phyloP scores from a whole-genome alignment of 2,797 vertebrate species.

The Aeoliscus strigatus region DNA sequence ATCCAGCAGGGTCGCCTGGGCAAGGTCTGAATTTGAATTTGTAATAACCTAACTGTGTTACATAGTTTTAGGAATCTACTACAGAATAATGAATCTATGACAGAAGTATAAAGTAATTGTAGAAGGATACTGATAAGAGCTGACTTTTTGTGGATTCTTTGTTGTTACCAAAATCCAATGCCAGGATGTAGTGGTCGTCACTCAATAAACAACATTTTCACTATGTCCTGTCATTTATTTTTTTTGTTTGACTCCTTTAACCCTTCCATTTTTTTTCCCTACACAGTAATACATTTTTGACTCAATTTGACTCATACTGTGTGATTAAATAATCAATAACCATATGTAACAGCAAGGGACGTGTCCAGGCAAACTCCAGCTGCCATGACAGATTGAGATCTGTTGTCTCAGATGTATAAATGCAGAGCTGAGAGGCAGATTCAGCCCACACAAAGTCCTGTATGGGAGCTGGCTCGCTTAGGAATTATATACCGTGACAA shows the following conservation, averaged over 20 bases:
- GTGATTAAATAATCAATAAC: constrained; percentile 63
- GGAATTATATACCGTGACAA: constrained; percentile 28
- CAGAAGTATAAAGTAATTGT: too few species aligned
- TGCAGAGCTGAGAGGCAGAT: constrained; percentile 23
- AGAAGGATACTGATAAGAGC: too few species aligned
- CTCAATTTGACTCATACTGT: constrained; percentile 53
- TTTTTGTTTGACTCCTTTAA: constrained; percentile 27
- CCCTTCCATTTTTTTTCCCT: constrained; percentile 25
- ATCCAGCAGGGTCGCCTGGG: too few species aligned
- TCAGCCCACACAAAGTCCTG: constrained; percentile 20
- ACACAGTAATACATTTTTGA: constrained; percentile 53
- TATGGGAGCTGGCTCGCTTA: constrained; percentile 11
- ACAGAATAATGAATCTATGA: too few species aligned
- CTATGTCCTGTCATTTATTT: constrained; percentile 1
- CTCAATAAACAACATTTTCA: too few species aligned
- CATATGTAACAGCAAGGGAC: constrained; percentile 41
- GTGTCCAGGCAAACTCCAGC: constrained; percentile 34
- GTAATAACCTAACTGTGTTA: too few species aligned
- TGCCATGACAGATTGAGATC: constrained; percentile 61
- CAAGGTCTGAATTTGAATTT: too few species aligned
- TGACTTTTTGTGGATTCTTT: too few species aligned
- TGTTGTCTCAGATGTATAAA: constrained; percentile 38
- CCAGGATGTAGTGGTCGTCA: too few species aligned
- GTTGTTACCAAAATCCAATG: too few species aligned
- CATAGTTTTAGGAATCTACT: too few species aligned